These are phyloP conservation scores for Xenopus petersii DNA, from an alignment of 2,797 vertebrate species.

Conservation along the genomic window DNA sequence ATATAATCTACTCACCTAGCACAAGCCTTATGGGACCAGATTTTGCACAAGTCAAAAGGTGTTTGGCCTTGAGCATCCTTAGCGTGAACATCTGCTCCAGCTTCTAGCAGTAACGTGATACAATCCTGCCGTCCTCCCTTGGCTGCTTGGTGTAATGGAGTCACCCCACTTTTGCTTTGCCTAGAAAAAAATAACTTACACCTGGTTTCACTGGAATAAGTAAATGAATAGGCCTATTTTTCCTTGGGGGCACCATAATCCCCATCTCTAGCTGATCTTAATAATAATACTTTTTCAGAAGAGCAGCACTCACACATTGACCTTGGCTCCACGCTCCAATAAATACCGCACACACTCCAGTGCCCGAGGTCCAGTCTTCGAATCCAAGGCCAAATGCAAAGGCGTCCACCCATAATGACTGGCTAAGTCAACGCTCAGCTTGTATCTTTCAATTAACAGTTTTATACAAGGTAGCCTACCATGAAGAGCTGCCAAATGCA, in stretches of 20 bases:
- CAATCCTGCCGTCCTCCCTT: conserved; percentile 51
- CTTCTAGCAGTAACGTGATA: conserved; percentile 50
- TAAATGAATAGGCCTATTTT: no score
- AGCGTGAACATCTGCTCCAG: conserved; percentile 54
- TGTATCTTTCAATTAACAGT: conserved; percentile 56
- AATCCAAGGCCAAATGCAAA: conserved; percentile 57
- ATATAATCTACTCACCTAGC: conserved; percentile 52
- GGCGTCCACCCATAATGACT: conserved; percentile 51
- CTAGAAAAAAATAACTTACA: no score
- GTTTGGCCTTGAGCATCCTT: conserved; percentile 44
- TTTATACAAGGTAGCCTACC: conserved; percentile 53
- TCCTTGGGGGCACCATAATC: no score
- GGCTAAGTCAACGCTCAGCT: conserved; percentile 49
- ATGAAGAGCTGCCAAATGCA: conserved; percentile 55
- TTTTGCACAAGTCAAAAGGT: conserved; percentile 56
- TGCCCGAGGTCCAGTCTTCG: conserved; percentile 21
- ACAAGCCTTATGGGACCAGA: conserved; percentile 55
- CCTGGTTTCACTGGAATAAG: no score
- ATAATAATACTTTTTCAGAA: not conserved
- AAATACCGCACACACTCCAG: conserved; percentile 57
- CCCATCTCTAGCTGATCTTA: no score
- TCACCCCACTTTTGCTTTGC: conserved; percentile 24
- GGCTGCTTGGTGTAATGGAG: conserved; percentile 60
- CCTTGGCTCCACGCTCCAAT: conserved; percentile 43
- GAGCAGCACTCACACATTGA: conserved; percentile 56